A percentile compares a stretch with the other conserved stretches of the same genome.
Evolutionary conservation across 2,797 vertebrate species (phyloP).

Genomic region (Hoplostethus atlanticus): DNA sequence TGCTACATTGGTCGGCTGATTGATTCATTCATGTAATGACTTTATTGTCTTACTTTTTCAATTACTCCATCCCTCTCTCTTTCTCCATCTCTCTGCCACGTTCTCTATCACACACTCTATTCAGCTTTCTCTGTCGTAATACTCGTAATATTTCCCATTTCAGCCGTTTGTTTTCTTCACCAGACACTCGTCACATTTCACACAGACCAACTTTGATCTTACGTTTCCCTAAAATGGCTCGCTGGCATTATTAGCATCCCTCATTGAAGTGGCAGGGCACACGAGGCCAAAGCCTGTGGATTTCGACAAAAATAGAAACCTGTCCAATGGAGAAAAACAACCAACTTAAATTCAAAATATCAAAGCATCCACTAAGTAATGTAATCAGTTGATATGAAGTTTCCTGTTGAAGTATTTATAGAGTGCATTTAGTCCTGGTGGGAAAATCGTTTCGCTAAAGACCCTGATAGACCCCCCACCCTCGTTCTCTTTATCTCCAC

Average conservation of each 20-base stretch:
- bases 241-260: too few species aligned
- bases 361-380: neutral
- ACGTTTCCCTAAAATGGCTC: too few species aligned
- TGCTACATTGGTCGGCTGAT: slow-evolving; percentile 39
- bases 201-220: too few species aligned
- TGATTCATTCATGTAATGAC: slow-evolving; percentile 46
- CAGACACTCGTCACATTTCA: too few species aligned
- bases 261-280: too few species aligned
- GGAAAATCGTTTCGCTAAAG: slow-evolving; percentile 52
- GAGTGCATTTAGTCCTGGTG: neutral
- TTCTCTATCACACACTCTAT: neutral
- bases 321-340: too few species aligned
- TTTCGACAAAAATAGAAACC: too few species aligned
- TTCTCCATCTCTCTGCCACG: neutral
- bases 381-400: slow-evolving; percentile 12
- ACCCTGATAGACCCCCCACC: slow-evolving; percentile 37
- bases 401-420: slow-evolving; percentile 9
- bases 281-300: too few species aligned
- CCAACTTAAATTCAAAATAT: too few species aligned
- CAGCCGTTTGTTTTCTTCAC: neutral
- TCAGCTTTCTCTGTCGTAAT: neutral
- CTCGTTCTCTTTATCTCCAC: slow-evolving; percentile 59
- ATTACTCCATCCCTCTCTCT: slow-evolving; percentile 14
- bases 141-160: slow-evolving; percentile 4
- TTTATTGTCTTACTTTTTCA: slow-evolving; percentile 50